Base-by-base conservation (phyloP, 2,888 invertebrate genomes). In the Acronicta alni region DNA sequence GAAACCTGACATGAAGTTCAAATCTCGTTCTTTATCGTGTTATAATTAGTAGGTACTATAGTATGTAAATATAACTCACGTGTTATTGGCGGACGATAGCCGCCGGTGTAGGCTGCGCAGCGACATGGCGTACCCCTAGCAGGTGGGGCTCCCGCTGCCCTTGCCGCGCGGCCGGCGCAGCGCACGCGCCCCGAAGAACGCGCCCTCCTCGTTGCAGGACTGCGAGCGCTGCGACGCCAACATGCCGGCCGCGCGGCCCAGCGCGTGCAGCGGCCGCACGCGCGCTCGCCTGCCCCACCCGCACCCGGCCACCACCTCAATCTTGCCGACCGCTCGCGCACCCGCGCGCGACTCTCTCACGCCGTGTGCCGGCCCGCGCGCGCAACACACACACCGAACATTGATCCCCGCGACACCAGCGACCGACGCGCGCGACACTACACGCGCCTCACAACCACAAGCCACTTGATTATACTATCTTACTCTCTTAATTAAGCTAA, bases 71-170 rank as follows among this genome's bases (percentile, higher is more conserved):
- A 1, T 1, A 35, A 93, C 95, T 95, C 85, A 95, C 95, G 95
- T 95, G 94, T 95, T 93, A 88, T 90, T 91, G 84, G 92, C 93
- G 92, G 95, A 95, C 89, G 95, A 95, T 83, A 95, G 94, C 89
- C 95, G 95, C 82, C 95, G 95, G 91, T 95, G 95, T 86, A 95
- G 95, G 95, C 94, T 95, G 94, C 94, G 95, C 95, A 93, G 95
- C 95, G 95, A 95, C 95, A 95, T 95, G 95, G 94, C 94, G 94
- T 94, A 93, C 94, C 94, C 94, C 94, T 94, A 94, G 94, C 94
- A 94, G 85, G 95, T 95, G 89, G 95, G 95, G 86, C 94, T 95
- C 81, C 94, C 93, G 92, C 91, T 95, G 83, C 93, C 92, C 86
- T 94, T 94, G 88, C 93, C 94, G 88, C 94, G 95, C 92, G 95